A percentile compares a stretch with the other conserved stretches of the same genome.
Evolutionary conservation across 1,140 invertebrate species (phyloP).

Genomic region (Drosophila ogumai): DNA sequence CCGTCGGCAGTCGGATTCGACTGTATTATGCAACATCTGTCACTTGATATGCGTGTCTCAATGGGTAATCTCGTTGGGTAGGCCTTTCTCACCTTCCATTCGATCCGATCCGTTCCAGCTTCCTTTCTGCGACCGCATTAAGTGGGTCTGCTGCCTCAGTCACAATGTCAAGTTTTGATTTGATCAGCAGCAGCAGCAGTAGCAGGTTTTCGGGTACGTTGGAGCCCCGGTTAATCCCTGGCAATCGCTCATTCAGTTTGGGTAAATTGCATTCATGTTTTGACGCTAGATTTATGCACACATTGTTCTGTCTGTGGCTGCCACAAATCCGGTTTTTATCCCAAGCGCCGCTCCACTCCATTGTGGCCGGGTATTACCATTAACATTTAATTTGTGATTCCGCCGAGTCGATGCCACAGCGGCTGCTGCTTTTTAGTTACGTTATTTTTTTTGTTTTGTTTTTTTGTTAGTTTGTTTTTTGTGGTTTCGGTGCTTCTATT

Average conservation of each 20-base stretch:
- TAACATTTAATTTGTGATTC: slow-evolving; percentile 79
- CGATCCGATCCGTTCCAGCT: slow-evolving; percentile 41
- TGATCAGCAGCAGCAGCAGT: slow-evolving; percentile 44
- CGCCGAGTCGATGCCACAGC: slow-evolving; percentile 30
- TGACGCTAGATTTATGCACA: slow-evolving; percentile 77
- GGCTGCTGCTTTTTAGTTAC: slow-evolving; percentile 47
- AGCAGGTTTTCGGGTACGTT: slow-evolving; percentile 42
- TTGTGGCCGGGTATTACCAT: slow-evolving; percentile 57
- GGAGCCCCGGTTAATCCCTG: slow-evolving; percentile 57
- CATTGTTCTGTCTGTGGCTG: slow-evolving; percentile 70
- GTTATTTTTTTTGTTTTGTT: slow-evolving; percentile 40
- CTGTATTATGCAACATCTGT: slow-evolving; percentile 53
- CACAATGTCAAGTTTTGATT: slow-evolving; percentile 82
- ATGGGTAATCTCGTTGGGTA: slow-evolving; percentile 29
- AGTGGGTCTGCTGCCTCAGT: slow-evolving; percentile 23
- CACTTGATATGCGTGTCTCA: slow-evolving; percentile 55
- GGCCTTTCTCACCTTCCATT: slow-evolving; percentile 44
- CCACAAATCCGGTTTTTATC: slow-evolving; percentile 76
- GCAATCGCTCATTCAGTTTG: slow-evolving; percentile 69
- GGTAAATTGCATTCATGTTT: slow-evolving; percentile 72
- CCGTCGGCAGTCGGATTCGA: slow-evolving; percentile 14
- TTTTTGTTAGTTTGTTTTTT: slow-evolving; percentile 37
- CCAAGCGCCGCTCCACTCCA: slow-evolving; percentile 28
- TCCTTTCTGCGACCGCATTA: slow-evolving; percentile 60
- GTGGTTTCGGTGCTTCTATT: slow-evolving; percentile 70